These are phyloP conservation scores for Trachymyrmex cornetzi DNA, from an alignment of 1,140 invertebrate genomes.

Conservation along the genomic window DNA sequence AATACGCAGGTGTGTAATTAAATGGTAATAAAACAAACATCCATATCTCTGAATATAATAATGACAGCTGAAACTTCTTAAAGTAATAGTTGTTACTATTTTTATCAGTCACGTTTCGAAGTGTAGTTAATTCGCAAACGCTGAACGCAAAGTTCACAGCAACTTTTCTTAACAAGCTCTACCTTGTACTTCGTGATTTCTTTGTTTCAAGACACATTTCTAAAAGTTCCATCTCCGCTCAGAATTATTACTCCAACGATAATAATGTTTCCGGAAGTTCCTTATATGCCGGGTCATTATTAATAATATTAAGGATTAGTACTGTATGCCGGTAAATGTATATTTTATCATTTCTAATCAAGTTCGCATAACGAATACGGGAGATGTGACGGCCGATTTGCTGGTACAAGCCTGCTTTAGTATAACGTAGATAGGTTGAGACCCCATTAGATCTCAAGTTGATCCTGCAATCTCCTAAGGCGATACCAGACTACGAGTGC, in stretches of 20 bases:
- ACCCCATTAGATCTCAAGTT: slow-evolving; percentile 76
- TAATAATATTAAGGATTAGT: slow-evolving; percentile 34
- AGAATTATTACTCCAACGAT: slow-evolving; percentile 41
- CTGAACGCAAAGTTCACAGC: slow-evolving; percentile 62
- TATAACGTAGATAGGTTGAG: slow-evolving; percentile 68
- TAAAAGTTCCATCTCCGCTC: slow-evolving; percentile 38
- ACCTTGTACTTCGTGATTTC: slow-evolving; percentile 53
- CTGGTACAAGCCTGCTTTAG: slow-evolving; percentile 44
- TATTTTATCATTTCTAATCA: slow-evolving; percentile 53
- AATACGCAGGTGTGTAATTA: not conserved
- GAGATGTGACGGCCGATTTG: slow-evolving; percentile 52
- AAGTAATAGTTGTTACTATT: slow-evolving; percentile 56
- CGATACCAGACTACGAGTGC: slow-evolving; percentile 74
- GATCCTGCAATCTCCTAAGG: slow-evolving; percentile 69
- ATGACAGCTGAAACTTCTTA: slow-evolving; percentile 11
- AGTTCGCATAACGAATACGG: slow-evolving; percentile 32
- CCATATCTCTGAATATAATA: not conserved
- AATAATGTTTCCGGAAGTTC: slow-evolving; percentile 30
- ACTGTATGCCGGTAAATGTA: slow-evolving; percentile 12
- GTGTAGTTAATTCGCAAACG: slow-evolving; percentile 64
- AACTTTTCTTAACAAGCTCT: slow-evolving; percentile 70
- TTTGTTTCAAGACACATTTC: slow-evolving; percentile 49
- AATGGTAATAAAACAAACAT: slow-evolving; percentile 19
- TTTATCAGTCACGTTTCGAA: slow-evolving; percentile 68
- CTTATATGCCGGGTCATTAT: not conserved